Conservation (phyloP, 2,888 invertebrate genomes). For the Neoaliturus tenellus region DNA sequence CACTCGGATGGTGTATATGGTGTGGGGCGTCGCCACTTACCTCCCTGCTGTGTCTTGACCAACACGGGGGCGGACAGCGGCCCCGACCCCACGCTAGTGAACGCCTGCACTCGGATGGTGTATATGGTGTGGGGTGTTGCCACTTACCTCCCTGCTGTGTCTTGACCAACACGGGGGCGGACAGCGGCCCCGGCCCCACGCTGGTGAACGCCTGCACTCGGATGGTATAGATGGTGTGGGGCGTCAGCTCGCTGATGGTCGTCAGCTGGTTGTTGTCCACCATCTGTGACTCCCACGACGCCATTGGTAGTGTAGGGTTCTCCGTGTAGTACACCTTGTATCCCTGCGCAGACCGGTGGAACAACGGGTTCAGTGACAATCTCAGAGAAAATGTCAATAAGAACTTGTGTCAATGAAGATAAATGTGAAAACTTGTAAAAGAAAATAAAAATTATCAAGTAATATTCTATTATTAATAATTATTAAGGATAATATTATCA, state of each 20-base stretch:
- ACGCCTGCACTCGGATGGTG: no score
- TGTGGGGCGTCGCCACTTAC: conserved; percentile 91
- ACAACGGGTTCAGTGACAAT: no score
- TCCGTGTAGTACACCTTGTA: conserved; percentile 98
- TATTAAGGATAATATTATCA: no score
- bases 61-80: no score
- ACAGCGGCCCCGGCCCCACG: conserved; percentile 96
- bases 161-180: conserved; percentile 97
- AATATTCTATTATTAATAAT: no score
- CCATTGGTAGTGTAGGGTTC: conserved; percentile 89
- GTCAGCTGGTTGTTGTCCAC: conserved; percentile 96
- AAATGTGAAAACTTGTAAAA: no score
- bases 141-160: conserved; percentile 91
- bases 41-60: no score
- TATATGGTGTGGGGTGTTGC: no score
- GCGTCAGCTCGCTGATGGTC: conserved; percentile 93
- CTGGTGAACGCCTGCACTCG: conserved; percentile 95
- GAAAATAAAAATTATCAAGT: no score
- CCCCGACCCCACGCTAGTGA: no score
- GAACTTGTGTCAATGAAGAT: no score
- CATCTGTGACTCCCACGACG: conserved; percentile 95
- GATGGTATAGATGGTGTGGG: conserved; percentile 96
- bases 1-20: conserved; percentile 95
- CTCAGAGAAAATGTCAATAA: no score
- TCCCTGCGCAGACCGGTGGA: conserved; percentile 79